Conservation (phyloP, 2,797 vertebrate genomes). For the Distichodus sexfasciatus region DNA sequence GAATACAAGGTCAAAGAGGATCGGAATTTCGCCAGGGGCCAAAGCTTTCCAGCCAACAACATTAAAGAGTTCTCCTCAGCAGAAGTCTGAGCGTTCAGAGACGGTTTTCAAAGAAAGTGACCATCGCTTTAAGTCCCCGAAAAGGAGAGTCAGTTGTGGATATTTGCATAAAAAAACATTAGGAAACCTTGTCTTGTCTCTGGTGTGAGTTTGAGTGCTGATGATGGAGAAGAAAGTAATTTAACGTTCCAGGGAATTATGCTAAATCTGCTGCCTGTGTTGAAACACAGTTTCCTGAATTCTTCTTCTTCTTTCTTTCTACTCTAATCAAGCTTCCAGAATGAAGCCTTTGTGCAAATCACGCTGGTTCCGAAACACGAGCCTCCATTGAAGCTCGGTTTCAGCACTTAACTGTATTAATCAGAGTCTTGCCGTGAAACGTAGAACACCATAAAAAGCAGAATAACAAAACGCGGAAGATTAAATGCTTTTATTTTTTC, state of each 20-base stretch:
- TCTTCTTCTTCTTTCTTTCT: not conserved
- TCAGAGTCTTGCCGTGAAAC: not conserved
- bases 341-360: slow-evolving; percentile 5
- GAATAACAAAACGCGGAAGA: not conserved
- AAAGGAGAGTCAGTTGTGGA: not conserved
- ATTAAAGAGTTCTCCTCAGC: slow-evolving; percentile 8
- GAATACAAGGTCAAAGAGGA: slow-evolving; percentile 25
- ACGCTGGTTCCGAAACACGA: not conserved
- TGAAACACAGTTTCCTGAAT: not conserved
- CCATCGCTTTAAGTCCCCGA: not conserved
- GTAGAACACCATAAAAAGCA: not conserved
- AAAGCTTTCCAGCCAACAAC: not conserved
- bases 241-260: not conserved
- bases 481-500: not conserved
- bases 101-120: not conserved
- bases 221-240: not conserved
- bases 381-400: not conserved
- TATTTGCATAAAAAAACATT: not conserved
- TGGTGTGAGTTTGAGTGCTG: not conserved
- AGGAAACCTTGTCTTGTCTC: not conserved
- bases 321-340: not conserved
- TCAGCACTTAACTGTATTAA: not conserved
- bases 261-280: not conserved
- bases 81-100: not conserved
- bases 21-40: slow-evolving; percentile 8